phyloP scores from a whole-genome alignment of 2,888 invertebrate species.

The Orthosia cruda region DNA sequence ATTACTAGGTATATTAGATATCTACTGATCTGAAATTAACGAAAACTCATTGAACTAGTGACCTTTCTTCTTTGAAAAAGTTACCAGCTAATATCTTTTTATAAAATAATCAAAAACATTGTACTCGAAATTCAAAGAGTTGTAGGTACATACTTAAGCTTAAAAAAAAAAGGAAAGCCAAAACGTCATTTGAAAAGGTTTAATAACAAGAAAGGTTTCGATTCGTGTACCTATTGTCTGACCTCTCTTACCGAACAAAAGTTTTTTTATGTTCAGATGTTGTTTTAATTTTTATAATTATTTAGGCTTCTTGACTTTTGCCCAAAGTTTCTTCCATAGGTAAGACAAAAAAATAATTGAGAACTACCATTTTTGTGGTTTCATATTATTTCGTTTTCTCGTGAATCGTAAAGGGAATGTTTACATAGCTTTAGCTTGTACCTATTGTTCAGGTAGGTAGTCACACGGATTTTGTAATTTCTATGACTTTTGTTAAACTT shows the following conservation, averaged over 20 bases:
- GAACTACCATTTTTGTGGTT: constrained; percentile 51
- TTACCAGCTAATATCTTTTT: too few species aligned
- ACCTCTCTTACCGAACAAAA: constrained; percentile 22
- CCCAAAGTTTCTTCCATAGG: constrained; percentile 26
- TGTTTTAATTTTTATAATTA: constrained; percentile 49
- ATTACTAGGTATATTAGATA: neutral
- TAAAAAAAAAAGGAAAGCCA: constrained; percentile 3
- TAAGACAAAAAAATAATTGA: constrained; percentile 21
- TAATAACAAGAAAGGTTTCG: constrained; percentile 27
- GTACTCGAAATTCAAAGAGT: constrained; percentile 38
- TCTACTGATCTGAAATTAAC: neutral
- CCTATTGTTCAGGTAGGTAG: constrained; percentile 10
- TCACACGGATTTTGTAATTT: neutral
- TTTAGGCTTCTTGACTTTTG: constrained; percentile 44
- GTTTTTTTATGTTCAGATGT: constrained; percentile 3
- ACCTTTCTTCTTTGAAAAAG: neutral
- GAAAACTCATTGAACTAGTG: neutral
- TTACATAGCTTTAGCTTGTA: constrained; percentile 15
- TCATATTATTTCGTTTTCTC: constrained; percentile 38
- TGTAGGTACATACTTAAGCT: neutral
- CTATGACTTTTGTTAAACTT: constrained; percentile 1
- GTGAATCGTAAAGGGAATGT: constrained; percentile 16
- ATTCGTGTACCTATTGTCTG: constrained; percentile 42
- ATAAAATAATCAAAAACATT: neutral
- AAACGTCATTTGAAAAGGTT: constrained; percentile 18